These are phyloP conservation scores for Cyphomyrus plagiostoma DNA, from an alignment of 2,113 vertebrate genomes.

Conservation along the genomic window DNA sequence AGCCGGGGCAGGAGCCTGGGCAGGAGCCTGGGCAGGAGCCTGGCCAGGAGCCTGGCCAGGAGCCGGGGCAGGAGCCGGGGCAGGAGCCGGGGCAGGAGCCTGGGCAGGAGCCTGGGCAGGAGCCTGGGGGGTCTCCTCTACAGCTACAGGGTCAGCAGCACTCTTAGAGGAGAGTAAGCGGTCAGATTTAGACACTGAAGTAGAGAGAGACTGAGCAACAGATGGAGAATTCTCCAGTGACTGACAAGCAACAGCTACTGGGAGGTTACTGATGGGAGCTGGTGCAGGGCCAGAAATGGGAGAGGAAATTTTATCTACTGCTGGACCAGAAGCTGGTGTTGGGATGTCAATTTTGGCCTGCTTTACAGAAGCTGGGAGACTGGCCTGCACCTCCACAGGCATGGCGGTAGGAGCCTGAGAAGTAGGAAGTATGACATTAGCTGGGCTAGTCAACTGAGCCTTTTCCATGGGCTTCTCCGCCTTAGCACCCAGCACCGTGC, in stretches of 20 bases:
- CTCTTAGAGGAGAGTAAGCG: constrained; percentile 31
- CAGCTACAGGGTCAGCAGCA: constrained; percentile 39
- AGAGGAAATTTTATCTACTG: constrained; percentile 13
- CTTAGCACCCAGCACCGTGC: not conserved
- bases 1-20: constrained; percentile 37
- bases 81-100: constrained; percentile 14
- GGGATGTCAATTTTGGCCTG: not conserved
- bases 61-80: constrained; percentile 48
- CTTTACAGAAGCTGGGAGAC: constrained; percentile 7
- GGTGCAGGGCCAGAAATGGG: constrained; percentile 9
- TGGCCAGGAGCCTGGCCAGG: constrained; percentile 25
- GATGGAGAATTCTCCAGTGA: not conserved
- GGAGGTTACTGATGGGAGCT: constrained; percentile 6
- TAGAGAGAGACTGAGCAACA: constrained; percentile 17
- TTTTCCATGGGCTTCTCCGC: not conserved
- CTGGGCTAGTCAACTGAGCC: not conserved
- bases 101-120: accelerated
- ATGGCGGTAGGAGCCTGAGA: not conserved
- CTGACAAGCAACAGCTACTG: constrained; percentile 17
- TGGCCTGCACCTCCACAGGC: not conserved
- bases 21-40: accelerated
- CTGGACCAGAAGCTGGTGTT: constrained; percentile 23
- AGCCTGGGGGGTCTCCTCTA: constrained; percentile 55
- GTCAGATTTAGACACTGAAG: constrained; percentile 13
- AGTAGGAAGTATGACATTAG: not conserved